These are phyloP conservation scores for Thunnus thynnus DNA, from an alignment of 2,113 vertebrate genomes.

Conservation along the genomic window DNA sequence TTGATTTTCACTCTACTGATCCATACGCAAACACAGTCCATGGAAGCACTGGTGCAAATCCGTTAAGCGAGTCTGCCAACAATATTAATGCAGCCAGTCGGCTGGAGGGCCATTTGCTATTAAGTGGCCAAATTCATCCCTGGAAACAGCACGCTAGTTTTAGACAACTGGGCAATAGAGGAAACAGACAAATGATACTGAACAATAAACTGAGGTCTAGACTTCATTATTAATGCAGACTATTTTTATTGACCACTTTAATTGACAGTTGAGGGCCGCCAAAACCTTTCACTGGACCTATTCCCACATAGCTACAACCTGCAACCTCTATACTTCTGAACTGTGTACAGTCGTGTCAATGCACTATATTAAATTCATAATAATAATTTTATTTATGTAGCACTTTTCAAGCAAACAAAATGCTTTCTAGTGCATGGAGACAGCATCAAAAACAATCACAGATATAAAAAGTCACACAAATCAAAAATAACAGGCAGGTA, in stretches of 20 bases:
- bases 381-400: no score
- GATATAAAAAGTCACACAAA: no score
- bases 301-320: background rate
- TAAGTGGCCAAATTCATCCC: background rate
- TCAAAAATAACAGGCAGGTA: no score
- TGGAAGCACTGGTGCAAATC: conserved; percentile 1
- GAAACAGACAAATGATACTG: background rate
- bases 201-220: background rate
- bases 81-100: conserved; percentile 20
- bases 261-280: background rate
- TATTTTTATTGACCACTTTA: background rate
- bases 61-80: background rate
- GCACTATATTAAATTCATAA: no score
- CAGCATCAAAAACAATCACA: no score
- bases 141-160: background rate
- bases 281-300: background rate
- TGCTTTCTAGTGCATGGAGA: no score
- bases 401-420: no score
- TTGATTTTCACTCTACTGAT: conserved; percentile 10
- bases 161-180: background rate
- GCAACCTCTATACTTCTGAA: no score
- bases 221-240: background rate
- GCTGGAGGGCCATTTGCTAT: background rate
- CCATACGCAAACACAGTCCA: conserved; percentile 22
- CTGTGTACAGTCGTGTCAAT: no score